phyloP scores from a whole-genome alignment of 2,888 invertebrate genomes.

The Hydrotaea diabolus region DNA sequence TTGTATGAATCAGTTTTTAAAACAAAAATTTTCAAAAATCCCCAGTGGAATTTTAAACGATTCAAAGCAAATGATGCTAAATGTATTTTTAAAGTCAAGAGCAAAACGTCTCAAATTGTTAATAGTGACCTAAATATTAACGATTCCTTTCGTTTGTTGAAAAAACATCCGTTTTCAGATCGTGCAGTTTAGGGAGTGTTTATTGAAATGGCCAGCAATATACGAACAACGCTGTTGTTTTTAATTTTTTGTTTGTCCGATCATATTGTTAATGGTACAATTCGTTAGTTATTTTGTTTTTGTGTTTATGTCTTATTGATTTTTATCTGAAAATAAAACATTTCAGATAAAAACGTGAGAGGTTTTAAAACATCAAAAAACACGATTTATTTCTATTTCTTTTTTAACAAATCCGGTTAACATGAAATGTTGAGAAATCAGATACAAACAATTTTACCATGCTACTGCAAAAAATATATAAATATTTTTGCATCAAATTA shows the following conservation, averaged over 20 bases:
- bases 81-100: no score
- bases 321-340: conserved; percentile 30
- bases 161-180: not conserved
- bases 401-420: conserved; percentile 14
- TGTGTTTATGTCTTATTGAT: not conserved
- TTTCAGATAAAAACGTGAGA: conserved; percentile 48
- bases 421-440: conserved; percentile 6
- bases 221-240: not conserved
- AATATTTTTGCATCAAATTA: no score
- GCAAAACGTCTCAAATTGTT: no score
- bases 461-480: no score
- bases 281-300: not conserved
- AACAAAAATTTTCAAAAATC: no score
- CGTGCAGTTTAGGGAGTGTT: not conserved
- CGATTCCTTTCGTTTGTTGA: not conserved
- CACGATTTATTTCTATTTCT: conserved; percentile 4
- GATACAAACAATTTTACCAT: not conserved
- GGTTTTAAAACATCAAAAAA: conserved; percentile 45
- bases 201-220: no score
- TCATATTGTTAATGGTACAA: conserved; percentile 29
- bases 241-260: not conserved
- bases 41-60: no score
- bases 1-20: no score
- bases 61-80: no score
- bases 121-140: not conserved